Base-by-base conservation (phyloP, 2,113 vertebrate species). In the Colossoma macropomum region DNA sequence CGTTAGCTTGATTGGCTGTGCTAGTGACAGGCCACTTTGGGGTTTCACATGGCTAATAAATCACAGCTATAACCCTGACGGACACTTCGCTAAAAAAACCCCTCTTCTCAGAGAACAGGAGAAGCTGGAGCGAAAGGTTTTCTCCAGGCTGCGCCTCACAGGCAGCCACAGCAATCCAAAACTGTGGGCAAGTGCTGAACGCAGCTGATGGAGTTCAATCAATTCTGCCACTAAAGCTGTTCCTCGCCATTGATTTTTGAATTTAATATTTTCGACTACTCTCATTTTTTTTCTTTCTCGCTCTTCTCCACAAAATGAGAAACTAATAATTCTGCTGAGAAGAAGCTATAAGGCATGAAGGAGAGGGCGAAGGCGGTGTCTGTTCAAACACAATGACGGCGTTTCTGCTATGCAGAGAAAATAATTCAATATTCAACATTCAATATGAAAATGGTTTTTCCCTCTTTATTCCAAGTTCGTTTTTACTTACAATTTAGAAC, bases 121-220 rank as follows among this genome's bases (percentile, higher is more conserved):
- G 68, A 48, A 41, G 38, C 75, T 72, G 66, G 23, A 80, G 48
- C 25, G 41, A 77, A 72, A 66, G 77, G 75, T 68, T 86, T 34
- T 54, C 60, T 62, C 72, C 50, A 50, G 70, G 63, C 79, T 76
- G 75, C 41, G 59, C 74, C 75, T 69, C 59, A 60, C 62, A 83
- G 86, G 73, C 80, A 71, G 48, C 74, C 50, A 65, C 75, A 76
- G 81, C 81, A 7, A 63, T 70, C 50, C 69, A 75, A 9, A 60
- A 69, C 74, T n/a, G 50, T 27, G 10, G 41, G 63, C 32, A 69
- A 45, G 65, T 32, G 21, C 63, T 52, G 78, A 76, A 71, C 69
- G 63, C 45, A 66, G 65, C 69, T 80, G 77, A 76, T 82, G 75
- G 74, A 81, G 78, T 80, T 75, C 71, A 81, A 88, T 85, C 82